Conservation (phyloP, 2,797 vertebrate species). For the Crenuchus spilurus region DNA sequence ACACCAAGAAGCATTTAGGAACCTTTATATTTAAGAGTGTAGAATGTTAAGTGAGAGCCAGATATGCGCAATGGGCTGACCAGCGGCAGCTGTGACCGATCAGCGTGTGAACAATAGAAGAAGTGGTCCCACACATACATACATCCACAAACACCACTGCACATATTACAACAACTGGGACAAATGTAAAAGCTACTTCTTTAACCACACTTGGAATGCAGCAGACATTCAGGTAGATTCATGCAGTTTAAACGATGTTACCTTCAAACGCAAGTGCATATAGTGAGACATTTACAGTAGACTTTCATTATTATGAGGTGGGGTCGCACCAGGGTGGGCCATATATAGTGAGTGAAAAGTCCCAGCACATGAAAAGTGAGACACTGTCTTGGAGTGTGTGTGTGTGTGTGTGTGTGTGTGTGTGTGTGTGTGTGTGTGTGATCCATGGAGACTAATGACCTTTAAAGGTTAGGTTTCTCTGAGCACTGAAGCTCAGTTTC, state of each 20-base stretch:
- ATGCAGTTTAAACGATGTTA: conserved; percentile 40
- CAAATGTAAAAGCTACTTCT: neutral
- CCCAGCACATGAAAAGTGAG: conserved; percentile 61
- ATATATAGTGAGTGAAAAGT: conserved; percentile 49
- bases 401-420: conserved; percentile 25
- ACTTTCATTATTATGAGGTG: conserved; percentile 24
- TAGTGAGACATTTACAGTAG: conserved; percentile 15
- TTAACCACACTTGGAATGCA: conserved; percentile 21
- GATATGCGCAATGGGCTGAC: conserved; percentile 36
- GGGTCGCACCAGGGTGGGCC: conserved; percentile 56
- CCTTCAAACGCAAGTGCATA: conserved; percentile 43
- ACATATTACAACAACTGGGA: neutral
- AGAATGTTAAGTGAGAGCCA: conserved; percentile 26
- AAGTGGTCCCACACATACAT: conserved; percentile 25
- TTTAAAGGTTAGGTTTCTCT: conserved; percentile 24
- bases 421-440: conserved; percentile 30
- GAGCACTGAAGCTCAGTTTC: conserved; percentile 8
- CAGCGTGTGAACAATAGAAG: conserved; percentile 32
- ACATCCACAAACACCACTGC: conserved; percentile 12
- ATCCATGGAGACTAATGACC: conserved; percentile 32
- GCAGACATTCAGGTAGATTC: conserved; percentile 29
- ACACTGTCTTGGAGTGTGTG: conserved; percentile 48
- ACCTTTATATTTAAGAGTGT: neutral
- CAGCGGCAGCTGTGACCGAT: conserved; percentile 58
- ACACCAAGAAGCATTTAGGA: neutral